These are phyloP conservation scores for Eptatretus atami DNA, from an alignment of 2,797 vertebrate genomes.

Conservation along the genomic window DNA sequence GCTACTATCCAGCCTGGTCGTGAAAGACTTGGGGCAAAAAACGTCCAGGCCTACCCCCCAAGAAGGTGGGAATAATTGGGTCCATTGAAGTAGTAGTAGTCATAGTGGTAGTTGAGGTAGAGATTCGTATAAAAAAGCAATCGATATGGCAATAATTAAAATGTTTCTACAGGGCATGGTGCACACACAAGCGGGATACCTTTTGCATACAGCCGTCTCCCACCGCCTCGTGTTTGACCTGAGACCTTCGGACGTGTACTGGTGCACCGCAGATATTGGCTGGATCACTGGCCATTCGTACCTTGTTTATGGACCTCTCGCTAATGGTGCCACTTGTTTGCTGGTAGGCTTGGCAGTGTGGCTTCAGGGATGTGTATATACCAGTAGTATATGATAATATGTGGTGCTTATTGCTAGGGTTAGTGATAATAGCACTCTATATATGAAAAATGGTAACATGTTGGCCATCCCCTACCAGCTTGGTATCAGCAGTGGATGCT, in stretches of 20 bases:
- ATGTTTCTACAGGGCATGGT: slow-evolving; percentile 38
- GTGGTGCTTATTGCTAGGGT: not conserved
- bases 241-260: slow-evolving; percentile 50
- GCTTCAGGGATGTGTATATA: too few species aligned
- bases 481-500: too few species aligned
- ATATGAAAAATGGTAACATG: too few species aligned
- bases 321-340: slow-evolving; percentile 57
- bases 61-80: too few species aligned
- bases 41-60: too few species aligned
- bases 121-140: too few species aligned
- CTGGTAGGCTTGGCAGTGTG: slow-evolving; percentile 25
- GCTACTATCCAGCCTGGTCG: too few species aligned
- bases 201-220: slow-evolving; percentile 52
- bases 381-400: not conserved
- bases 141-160: not conserved
- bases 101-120: too few species aligned
- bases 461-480: too few species aligned
- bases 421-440: too few species aligned
- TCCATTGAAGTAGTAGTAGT: too few species aligned
- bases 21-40: too few species aligned
- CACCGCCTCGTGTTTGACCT: slow-evolving; percentile 84
- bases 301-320: slow-evolving; percentile 62
- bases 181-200: slow-evolving; percentile 62
- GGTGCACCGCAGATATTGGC: slow-evolving; percentile 86
- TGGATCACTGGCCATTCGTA: slow-evolving; percentile 97